phyloP scores from a whole-genome alignment of 1,140 invertebrate species.

The Pogonus chalceus region DNA sequence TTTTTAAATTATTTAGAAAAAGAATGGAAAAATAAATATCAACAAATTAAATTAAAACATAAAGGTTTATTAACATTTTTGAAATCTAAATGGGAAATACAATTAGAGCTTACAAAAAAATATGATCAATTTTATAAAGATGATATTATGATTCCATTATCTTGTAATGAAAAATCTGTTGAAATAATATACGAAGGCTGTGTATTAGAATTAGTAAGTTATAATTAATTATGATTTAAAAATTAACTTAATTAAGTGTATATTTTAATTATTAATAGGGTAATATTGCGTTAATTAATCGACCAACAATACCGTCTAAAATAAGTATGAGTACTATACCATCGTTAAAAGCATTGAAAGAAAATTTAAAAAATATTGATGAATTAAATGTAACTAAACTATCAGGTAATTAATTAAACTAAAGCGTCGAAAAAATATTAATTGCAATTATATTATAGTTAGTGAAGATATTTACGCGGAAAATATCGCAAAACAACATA shows the following conservation, averaged over 20 bases:
- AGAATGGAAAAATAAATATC: slow-evolving; percentile 15
- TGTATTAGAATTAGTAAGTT: slow-evolving; percentile 21
- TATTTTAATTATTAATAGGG: slow-evolving; percentile 19
- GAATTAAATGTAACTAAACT: slow-evolving; percentile 15
- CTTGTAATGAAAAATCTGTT: slow-evolving; percentile 17
- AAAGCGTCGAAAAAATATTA: background rate
- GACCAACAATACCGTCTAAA: slow-evolving; percentile 17
- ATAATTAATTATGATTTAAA: slow-evolving; percentile 8
- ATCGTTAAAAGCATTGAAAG: slow-evolving; percentile 9
- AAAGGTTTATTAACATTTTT: slow-evolving; percentile 11
- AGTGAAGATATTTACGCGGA: slow-evolving; percentile 35
- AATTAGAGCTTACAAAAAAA: slow-evolving; percentile 15
- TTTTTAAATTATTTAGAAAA: slow-evolving; percentile 18
- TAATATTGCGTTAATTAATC: slow-evolving; percentile 19
- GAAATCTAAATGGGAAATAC: slow-evolving; percentile 16
- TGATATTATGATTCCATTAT: slow-evolving; percentile 15
- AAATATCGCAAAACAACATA: slow-evolving; percentile 26
- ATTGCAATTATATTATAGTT: slow-evolving; percentile 24
- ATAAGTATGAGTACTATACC: slow-evolving; percentile 15
- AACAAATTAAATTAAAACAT: slow-evolving; percentile 9
- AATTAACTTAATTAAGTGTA: slow-evolving; percentile 7
- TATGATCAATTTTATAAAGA: slow-evolving; percentile 22
- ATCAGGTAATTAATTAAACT: slow-evolving; percentile 16
- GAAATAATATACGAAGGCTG: slow-evolving; percentile 16
- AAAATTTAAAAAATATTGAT: slow-evolving; percentile 10